Base-by-base conservation (phyloP, 2,888 invertebrate species). In the Leptopilina syphax region DNA sequence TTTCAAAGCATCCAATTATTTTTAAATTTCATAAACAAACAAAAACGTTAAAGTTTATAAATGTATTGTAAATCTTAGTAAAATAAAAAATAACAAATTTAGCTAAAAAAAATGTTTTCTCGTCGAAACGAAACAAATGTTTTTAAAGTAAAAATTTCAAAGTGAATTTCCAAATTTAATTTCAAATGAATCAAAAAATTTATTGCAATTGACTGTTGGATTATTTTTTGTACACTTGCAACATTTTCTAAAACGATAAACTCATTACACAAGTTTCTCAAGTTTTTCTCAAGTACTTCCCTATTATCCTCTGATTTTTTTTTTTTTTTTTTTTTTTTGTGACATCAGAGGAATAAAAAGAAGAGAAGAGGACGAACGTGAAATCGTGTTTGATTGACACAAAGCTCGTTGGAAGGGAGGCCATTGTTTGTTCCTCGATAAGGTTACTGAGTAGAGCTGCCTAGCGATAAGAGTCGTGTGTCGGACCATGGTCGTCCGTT, bases 381-480 rank as follows among this genome's bases (percentile, higher is more conserved):
- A 73, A 73, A 57, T 73, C 79, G 80, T 79, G 83, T 78, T 80
- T 84, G 85, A 86, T 84, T 84, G 84, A 84, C 80, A 83, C 76
- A 67, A 70, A 73, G 79, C 77, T 50, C 10, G 79, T 76, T 80
- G 78, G 44, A 67, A 80, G 85, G 86, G 44, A 85, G 82, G 85
- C 85, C 85, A 83, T 83, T 90, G 87, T 91, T 91, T 90, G 89
- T 85, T 88, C 85, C 80, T 65, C 85, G 90, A 91, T 90, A 90
- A 90, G 83, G 80, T 81, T 83, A 84, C 85, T 82, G 86, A 85
- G 84, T 83, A 81, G 81, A 80, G 83, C 82, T 78, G 77, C 80
- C 67, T 65, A 66, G 78, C 83, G 85, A 86, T 85, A 86, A 85
- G 73, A 73, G 73, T 73, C 57, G 73, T 57, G 73, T 57, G 73